These are phyloP conservation scores for Ramphastos sulfuratus DNA, from an alignment of 2,113 vertebrate species.

Conservation along the genomic window DNA sequence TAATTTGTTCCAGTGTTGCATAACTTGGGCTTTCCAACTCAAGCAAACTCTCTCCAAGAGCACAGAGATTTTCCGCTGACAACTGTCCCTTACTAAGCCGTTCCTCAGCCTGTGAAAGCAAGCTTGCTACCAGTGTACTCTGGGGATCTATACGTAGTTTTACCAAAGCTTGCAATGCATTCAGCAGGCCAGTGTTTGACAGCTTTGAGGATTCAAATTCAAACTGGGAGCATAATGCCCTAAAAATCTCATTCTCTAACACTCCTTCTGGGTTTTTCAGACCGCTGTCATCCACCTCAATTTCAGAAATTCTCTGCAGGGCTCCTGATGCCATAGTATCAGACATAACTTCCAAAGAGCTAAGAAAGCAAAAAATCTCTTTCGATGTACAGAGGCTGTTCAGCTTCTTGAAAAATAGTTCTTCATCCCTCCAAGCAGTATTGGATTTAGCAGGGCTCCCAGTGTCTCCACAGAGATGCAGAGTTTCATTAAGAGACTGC, in stretches of 20 bases:
- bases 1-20: constrained; percentile 67
- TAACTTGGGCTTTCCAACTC: constrained; percentile 68
- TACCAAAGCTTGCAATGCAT: constrained; percentile 79
- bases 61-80: constrained; percentile 75
- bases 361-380: constrained; percentile 80
- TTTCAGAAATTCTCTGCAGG: constrained; percentile 83
- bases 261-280: constrained; percentile 68
- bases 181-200: constrained; percentile 76
- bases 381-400: constrained; percentile 64
- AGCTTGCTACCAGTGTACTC: constrained; percentile 74
- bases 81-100: constrained; percentile 75
- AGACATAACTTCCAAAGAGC: constrained; percentile 69
- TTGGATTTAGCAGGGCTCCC: constrained; percentile 39
- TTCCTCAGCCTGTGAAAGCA: constrained; percentile 80
- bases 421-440: constrained; percentile 65
- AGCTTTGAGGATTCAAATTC: constrained; percentile 77
- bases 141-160: constrained; percentile 78
- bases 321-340: constrained; percentile 78
- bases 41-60: constrained; percentile 80
- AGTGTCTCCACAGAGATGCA: constrained; percentile 50
- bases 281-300: constrained; percentile 66
- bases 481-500: constrained; percentile 54
- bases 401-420: constrained; percentile 66
- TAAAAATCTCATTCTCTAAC: constrained; percentile 75
- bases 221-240: constrained; percentile 80